Base-by-base conservation (phyloP, 1,140 invertebrate species). In the Drosophila melanogaster region DNA sequence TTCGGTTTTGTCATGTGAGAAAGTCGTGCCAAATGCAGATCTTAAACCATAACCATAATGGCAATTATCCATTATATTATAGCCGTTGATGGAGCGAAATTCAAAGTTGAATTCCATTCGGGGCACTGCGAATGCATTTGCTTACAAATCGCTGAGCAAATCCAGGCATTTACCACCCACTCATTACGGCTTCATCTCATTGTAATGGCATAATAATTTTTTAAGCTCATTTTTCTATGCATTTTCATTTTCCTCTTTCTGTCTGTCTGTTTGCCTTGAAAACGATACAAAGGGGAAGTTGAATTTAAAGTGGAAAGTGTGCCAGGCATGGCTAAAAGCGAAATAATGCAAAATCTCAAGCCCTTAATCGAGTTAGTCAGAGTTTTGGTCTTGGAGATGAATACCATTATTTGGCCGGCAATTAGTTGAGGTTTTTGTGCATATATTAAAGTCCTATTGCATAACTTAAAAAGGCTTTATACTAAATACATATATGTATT, bases 11-110 rank as follows among this genome's bases (percentile, higher is more conserved):
- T 81, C 83, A 76, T 81, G 79, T 86, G 79, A 79, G 81, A 86
- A 86, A 86, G 81, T 86, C 67, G 75, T 81, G 81, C 79, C 81
- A 86, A 86, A 86, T 87, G 83, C 81, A 87, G 81, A 70, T 56
- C 33, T 75, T 58, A 53, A 56, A 54, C 33, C 53, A 62, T 81
- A 74, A 85, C 77, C 64, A 62, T 77, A 81, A 84, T 77, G 77
- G 49, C 61, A 66, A 66, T 67, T 69, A 67, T 69, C 47, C 47
- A 50, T n/a, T n/a, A n/a, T n/a, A n/a, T n/a, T 50, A 33, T 11
- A 12, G 3, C 35, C 30, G 22, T 26, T 67, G 64, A 53, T 43
- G 46, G 15, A 67, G 64, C 46, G 59, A 65, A 66, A 67, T 55
- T 17, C 65, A 8, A n/a, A 62, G 17, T 30, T 41, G 5, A 37